A percentile compares a stretch with the other conserved stretches of the same genome.
These are phyloP conservation scores for Oreochromis spilurus DNA, from an alignment of 2,113 vertebrate genomes.

Conservation along the genomic window DNA sequence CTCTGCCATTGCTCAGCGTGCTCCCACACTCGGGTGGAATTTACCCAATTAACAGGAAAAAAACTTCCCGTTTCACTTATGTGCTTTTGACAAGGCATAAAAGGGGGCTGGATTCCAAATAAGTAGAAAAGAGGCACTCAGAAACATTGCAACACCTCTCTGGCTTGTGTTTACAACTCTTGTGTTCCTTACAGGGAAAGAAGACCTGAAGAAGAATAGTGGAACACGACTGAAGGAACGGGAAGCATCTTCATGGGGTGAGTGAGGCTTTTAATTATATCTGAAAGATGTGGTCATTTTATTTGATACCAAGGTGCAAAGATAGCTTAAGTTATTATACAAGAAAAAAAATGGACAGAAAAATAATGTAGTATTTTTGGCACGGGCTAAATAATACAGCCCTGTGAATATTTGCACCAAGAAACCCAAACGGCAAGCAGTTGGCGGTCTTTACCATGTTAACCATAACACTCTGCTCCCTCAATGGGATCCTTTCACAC, in stretches of 20 bases:
- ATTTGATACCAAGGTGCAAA: not conserved
- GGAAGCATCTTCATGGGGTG: conserved; percentile 37
- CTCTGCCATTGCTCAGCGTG: conserved; percentile 15
- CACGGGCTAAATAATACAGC: not conserved
- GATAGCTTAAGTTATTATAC: not conserved
- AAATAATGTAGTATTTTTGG: not conserved
- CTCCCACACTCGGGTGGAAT: conserved; percentile 45
- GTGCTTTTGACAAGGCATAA: not conserved
- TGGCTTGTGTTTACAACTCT: conserved; percentile 12
- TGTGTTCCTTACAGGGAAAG: conserved; percentile 21
- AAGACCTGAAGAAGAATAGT: not conserved
- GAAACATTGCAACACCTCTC: not conserved
- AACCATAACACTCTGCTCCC: conserved; percentile 47
- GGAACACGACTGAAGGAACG: not conserved
- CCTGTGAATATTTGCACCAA: conserved; percentile 30
- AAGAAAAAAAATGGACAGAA: not conserved
- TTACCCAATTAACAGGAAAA: conserved; percentile 33
- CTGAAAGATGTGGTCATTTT: not conserved
- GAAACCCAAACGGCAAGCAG: conserved; percentile 25
- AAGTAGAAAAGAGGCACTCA: not conserved
- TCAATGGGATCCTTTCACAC: conserved; percentile 45
- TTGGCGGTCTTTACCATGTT: conserved; percentile 36
- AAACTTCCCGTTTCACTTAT: conserved; percentile 45
- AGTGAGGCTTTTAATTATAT: conserved; percentile 6
- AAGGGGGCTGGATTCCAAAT: not conserved